Evolutionary conservation across 2,888 invertebrate species (phyloP).

Genomic region (Cerastis rubricosa): DNA sequence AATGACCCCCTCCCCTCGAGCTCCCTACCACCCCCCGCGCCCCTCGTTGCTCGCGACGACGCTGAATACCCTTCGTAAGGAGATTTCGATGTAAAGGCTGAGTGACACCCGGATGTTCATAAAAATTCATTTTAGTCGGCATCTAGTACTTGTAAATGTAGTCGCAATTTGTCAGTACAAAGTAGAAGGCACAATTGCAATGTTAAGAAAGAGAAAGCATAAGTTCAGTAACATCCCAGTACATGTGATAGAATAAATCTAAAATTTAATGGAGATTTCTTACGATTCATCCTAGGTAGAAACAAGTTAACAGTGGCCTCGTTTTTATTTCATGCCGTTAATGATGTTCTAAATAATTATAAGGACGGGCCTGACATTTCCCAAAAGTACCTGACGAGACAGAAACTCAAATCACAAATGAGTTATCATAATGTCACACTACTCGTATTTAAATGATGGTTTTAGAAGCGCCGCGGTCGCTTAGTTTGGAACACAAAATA

Average conservation of each 20-base stretch:
- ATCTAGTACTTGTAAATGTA: not conserved
- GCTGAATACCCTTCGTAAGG: conserved; percentile 54
- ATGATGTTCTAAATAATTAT: not conserved
- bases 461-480: not conserved
- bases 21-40: not conserved
- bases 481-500: not conserved
- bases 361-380: not conserved
- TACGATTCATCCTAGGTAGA: not conserved
- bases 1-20: conserved; percentile 74
- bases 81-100: conserved; percentile 51
- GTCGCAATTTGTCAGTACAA: not conserved
- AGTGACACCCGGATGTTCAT: conserved; percentile 29
- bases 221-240: not conserved
- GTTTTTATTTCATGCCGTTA: not conserved
- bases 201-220: not conserved
- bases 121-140: not conserved
- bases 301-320: not conserved
- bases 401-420: not conserved
- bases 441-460: not conserved
- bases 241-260: not conserved
- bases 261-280: not conserved
- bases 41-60: conserved; percentile 19
- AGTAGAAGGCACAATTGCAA: not conserved
- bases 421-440: not conserved
- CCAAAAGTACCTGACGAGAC: not conserved